phyloP scores from a whole-genome alignment of 2,888 invertebrate genomes.

The Mesodorylaimus sp. region DNA sequence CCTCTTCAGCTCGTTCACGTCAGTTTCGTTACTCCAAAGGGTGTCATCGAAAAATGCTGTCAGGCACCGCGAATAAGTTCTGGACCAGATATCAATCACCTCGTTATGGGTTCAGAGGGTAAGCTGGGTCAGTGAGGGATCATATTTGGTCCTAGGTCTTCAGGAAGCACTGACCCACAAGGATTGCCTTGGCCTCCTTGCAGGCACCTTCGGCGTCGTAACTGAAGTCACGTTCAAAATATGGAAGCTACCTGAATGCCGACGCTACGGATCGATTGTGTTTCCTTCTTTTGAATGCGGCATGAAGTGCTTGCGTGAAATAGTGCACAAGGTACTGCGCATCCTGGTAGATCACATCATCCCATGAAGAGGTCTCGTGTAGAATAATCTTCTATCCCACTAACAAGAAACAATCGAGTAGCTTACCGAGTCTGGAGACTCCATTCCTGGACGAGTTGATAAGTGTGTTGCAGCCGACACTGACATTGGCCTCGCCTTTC shows the following conservation, averaged over 20 bases:
- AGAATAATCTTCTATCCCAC: too few species aligned
- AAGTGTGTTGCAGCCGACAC: too few species aligned
- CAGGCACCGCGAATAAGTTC: constrained; percentile 46
- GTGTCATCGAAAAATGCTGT: constrained; percentile 59
- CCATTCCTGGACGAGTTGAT: too few species aligned
- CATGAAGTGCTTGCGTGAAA: constrained; percentile 62
- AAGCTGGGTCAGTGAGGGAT: background rate
- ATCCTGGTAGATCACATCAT: too few species aligned
- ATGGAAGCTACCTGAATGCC: constrained; percentile 59
- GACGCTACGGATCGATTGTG: constrained; percentile 72
- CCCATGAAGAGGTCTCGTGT: too few species aligned
- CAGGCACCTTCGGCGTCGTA: constrained; percentile 71
- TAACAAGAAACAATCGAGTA: too few species aligned
- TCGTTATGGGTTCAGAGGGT: constrained; percentile 53
- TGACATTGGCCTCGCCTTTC: too few species aligned
- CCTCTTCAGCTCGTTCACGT: constrained; percentile 57
- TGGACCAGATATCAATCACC: constrained; percentile 72
- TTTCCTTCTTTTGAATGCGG: constrained; percentile 77
- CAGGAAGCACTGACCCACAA: too few species aligned
- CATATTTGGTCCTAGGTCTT: background rate
- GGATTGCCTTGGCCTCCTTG: too few species aligned
- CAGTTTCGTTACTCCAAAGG: constrained; percentile 62
- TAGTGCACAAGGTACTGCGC: constrained; percentile 31
- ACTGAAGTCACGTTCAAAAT: constrained; percentile 71
- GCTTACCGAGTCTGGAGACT: too few species aligned